A percentile compares a stretch with the other conserved stretches of the same genome.
These are phyloP conservation scores for Drosophila niveifrons DNA, from an alignment of 2,888 invertebrate species.

Conservation along the genomic window DNA sequence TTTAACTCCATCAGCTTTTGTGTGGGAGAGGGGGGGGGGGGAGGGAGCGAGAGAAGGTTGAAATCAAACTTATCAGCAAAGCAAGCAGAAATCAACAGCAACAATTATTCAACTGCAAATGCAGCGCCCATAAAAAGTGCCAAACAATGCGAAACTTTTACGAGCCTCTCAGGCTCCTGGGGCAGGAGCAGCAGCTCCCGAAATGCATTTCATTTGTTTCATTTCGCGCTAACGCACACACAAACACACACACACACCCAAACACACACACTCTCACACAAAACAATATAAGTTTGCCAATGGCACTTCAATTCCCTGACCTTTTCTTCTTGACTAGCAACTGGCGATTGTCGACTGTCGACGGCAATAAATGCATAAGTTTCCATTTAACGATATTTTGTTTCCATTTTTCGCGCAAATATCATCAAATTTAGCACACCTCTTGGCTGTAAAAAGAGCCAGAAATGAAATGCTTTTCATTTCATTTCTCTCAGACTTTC, in stretches of 20 bases:
- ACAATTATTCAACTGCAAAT: constrained; percentile 73
- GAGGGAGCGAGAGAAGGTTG: constrained; percentile 8
- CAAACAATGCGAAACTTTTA: constrained; percentile 74
- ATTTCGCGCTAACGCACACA: constrained; percentile 20
- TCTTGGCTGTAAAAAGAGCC: constrained; percentile 43
- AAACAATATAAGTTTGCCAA: constrained; percentile 49
- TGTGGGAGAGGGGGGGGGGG: background rate
- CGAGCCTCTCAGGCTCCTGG: constrained; percentile 52
- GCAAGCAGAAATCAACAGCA: constrained; percentile 62
- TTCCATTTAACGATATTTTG: constrained; percentile 78
- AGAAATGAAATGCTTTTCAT: constrained; percentile 45
- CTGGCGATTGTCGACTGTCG: constrained; percentile 7
- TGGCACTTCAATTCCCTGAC: constrained; percentile 50
- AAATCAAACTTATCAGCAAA: constrained; percentile 68
- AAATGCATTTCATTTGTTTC: constrained; percentile 59
- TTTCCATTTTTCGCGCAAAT: constrained; percentile 52
- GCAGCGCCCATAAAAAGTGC: constrained; percentile 65
- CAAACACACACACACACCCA: constrained; percentile 25
- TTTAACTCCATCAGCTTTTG: constrained; percentile 46
- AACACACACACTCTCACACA: constrained; percentile 10
- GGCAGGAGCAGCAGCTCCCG: constrained; percentile 34
- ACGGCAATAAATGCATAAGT: constrained; percentile 77
- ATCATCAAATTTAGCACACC: constrained; percentile 58
- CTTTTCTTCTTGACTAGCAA: constrained; percentile 22
- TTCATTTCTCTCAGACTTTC: constrained; percentile 34